Evolutionary conservation across 2,113 vertebrate species (phyloP).

Genomic region (Rhynchomys soricoides): DNA sequence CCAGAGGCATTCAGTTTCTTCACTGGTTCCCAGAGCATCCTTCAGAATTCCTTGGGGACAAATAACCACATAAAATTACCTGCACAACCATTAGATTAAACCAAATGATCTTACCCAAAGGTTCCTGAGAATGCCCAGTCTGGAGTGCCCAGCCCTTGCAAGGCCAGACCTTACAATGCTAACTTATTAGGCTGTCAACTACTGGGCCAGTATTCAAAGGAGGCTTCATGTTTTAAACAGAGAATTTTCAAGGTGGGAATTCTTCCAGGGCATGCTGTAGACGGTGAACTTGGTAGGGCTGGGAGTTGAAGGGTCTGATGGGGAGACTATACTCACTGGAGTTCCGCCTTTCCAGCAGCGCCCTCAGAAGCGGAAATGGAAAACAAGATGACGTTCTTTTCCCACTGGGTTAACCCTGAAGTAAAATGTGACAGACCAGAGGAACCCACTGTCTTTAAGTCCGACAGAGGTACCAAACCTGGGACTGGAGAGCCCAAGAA

Average conservation of each 20-base stretch:
- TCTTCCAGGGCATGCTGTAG: background rate
- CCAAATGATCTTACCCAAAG: background rate
- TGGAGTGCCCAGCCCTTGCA: background rate
- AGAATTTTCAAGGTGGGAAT: background rate
- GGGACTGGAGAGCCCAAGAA: background rate
- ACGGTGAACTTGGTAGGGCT: background rate
- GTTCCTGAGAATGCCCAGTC: background rate
- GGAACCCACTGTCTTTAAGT: background rate
- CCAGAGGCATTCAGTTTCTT: too few species aligned
- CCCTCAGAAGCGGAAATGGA: conserved; percentile 40
- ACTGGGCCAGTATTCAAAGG: conserved; percentile 12
- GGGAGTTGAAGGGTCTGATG: background rate
- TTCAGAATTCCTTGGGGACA: background rate
- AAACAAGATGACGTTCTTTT: conserved; percentile 51
- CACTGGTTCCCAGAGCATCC: background rate
- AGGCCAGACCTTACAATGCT: conserved; percentile 2
- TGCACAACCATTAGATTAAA: background rate
- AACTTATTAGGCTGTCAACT: background rate
- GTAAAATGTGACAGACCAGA: conserved; percentile 25
- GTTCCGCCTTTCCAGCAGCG: conserved; percentile 47
- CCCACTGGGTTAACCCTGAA: conserved; percentile 58
- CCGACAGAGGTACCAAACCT: background rate
- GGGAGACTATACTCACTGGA: conserved; percentile 39
- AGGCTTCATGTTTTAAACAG: conserved; percentile 37
- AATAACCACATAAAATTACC: background rate